Evolutionary conservation across 1,140 invertebrate genomes (phyloP).

Genomic region (Pseudomyrmex concolor): DNA sequence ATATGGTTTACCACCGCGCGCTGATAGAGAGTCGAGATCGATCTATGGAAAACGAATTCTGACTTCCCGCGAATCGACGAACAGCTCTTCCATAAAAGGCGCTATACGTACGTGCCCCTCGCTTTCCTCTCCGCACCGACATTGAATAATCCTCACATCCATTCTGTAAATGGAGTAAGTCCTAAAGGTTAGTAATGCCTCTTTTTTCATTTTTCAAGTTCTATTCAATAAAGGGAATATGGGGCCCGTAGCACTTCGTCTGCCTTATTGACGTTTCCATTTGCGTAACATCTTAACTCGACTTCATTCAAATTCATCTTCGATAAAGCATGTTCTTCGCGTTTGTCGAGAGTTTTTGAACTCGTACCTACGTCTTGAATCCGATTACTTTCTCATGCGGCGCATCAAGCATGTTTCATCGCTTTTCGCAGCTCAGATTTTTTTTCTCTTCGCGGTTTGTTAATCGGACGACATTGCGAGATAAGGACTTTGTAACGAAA

Average conservation of each 20-base stretch:
- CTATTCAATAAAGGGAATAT: slow-evolving; percentile 54
- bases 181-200: slow-evolving; percentile 47
- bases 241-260: slow-evolving; percentile 38
- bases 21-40: slow-evolving; percentile 18
- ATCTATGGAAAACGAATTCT: slow-evolving; percentile 34
- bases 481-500: background rate
- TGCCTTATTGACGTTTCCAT: slow-evolving; percentile 59
- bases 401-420: background rate
- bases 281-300: slow-evolving; percentile 59
- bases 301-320: slow-evolving; percentile 54
- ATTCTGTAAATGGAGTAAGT: slow-evolving; percentile 58
- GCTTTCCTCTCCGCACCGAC: slow-evolving; percentile 15
- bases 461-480: background rate
- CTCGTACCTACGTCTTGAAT: slow-evolving; percentile 27
- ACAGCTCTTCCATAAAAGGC: slow-evolving; percentile 38
- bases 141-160: slow-evolving; percentile 58
- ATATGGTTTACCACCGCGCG: too few relatives aligned
- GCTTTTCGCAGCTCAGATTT: slow-evolving; percentile 24
- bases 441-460: slow-evolving; percentile 33
- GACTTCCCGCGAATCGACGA: slow-evolving; percentile 31
- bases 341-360: slow-evolving; percentile 55
- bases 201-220: slow-evolving; percentile 52
- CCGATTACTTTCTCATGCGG: slow-evolving; percentile 41
- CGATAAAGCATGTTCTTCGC: slow-evolving; percentile 45
- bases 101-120: slow-evolving; percentile 5